Percentiles rank a stretch among this genome's conserved stretches.
Conservation (phyloP, 35 echinoderm and acorn worm genomes). For the Hemicentrotus pulcherrimus region DNA sequence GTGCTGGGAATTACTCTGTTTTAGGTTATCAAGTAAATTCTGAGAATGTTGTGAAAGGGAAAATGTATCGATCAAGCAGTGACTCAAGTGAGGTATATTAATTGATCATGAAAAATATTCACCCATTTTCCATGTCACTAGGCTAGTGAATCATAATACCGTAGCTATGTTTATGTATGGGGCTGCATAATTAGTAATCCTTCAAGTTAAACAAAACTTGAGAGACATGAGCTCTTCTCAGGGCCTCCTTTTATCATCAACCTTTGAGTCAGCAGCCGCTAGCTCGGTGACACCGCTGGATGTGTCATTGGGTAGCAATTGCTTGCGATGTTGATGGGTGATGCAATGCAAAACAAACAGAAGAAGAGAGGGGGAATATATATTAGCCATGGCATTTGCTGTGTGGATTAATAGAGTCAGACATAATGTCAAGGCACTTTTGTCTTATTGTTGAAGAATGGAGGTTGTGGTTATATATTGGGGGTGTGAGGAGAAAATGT, state of each 20-base stretch:
- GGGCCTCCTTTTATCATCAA: not conserved
- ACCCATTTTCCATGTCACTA: not conserved
- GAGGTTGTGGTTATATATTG: not conserved
- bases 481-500: not conserved
- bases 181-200: not conserved
- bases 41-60: not conserved
- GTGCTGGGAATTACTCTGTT: no score
- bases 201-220: not conserved
- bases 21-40: not conserved
- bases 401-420: not conserved
- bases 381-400: conserved; percentile 1
- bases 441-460: not conserved
- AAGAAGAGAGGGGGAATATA: not conserved
- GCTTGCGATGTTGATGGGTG: not conserved
- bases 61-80: not conserved
- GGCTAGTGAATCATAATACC: not conserved
- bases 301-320: not conserved
- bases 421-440: not conserved
- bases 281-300: not conserved
- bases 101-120: not conserved
- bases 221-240: not conserved
- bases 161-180: not conserved
- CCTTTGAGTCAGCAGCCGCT: not conserved
- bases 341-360: not conserved
- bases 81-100: no score